Evolutionary conservation across 2,888 invertebrate species (phyloP), one percentile per base, ranked within the genome.

Genomic region (Thereva unica): DNA sequence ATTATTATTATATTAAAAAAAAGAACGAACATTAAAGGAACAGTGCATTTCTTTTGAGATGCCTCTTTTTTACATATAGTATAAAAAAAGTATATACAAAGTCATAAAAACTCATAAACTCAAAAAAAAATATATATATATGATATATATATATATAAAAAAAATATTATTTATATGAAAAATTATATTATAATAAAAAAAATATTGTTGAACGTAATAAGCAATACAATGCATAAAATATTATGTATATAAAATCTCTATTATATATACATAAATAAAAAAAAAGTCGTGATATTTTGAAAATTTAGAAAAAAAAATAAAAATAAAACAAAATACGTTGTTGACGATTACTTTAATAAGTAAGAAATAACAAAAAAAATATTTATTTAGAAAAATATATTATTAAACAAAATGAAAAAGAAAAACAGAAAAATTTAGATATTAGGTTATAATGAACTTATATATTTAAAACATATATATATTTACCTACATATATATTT

Each of bases 1-100:
- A 35, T 42, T 52, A 63, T 42, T 45, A 54, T 64, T 55, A 64
- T 63, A 64, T 64, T 34, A 59, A 59, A 47, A 67, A 64, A 44
- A 64, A 71, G 63, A 59, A 65, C 67, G 63, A 67, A 66, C 61
- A 61, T 61, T 61, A 61, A 50, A 61, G 50, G 41, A 61, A 50
- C 61, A 50, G 49, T 70, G 70, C 73, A 73, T 73, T 72, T 73
- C 73, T 73, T 73, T 73, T 73, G 73, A 73, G 69, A 72, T 73
- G 73, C 70, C 71, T 70, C 71, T 72, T 73, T 72, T 72, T 71
- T 64, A 64, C 54, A 64, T 54, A 55, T 64, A 64, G 38, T 52
- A 54, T 44, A 45, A 42, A 59, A 45, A 37, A 64, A 42, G n/a
- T 45, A 64, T 52, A 53, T 53, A 53, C 45, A 64, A 64, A 64